A percentile compares a stretch with the other conserved stretches of the same genome.
Conservation (phyloP, 2,113 vertebrate species). For the Chionodraco myersi region DNA sequence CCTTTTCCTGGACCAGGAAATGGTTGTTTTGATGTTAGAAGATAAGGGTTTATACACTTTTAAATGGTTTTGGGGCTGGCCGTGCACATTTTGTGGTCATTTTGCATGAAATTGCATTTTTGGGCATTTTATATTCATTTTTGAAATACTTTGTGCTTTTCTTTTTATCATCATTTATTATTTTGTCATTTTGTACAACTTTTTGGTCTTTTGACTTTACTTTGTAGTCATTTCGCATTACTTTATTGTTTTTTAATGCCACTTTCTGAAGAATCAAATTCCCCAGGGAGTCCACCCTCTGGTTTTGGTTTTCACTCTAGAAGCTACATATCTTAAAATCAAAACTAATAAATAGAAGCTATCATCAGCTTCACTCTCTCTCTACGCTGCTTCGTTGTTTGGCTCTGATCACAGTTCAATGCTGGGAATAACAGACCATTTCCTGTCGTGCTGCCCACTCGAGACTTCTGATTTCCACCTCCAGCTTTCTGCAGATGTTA, state of each 20-base stretch:
- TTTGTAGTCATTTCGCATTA: background rate
- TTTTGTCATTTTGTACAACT: background rate
- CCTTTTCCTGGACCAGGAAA: constrained; percentile 25
- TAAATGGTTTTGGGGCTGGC: no score
- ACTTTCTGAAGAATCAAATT: no score
- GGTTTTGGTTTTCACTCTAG: background rate
- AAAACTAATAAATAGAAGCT: background rate
- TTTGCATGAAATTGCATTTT: background rate
- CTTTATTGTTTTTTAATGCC: no score
- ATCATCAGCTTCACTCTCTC: background rate
- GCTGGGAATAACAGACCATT: constrained; percentile 46
- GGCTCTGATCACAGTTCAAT: background rate
- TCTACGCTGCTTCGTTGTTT: background rate
- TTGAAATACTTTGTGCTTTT: background rate
- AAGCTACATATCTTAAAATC: background rate
- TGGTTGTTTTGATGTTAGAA: background rate
- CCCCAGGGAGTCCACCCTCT: no score
- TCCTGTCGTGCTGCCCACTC: constrained; percentile 47
- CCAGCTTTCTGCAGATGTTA: constrained; percentile 43
- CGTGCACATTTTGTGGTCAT: no score
- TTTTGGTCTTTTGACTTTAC: background rate
- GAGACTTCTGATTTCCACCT: constrained; percentile 41
- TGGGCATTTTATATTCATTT: background rate
- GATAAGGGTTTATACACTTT: background rate
- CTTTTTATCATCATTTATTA: no score